These are phyloP conservation scores for Ptyas mucosa DNA, from an alignment of 2,113 vertebrate species.

Conservation along the genomic window DNA sequence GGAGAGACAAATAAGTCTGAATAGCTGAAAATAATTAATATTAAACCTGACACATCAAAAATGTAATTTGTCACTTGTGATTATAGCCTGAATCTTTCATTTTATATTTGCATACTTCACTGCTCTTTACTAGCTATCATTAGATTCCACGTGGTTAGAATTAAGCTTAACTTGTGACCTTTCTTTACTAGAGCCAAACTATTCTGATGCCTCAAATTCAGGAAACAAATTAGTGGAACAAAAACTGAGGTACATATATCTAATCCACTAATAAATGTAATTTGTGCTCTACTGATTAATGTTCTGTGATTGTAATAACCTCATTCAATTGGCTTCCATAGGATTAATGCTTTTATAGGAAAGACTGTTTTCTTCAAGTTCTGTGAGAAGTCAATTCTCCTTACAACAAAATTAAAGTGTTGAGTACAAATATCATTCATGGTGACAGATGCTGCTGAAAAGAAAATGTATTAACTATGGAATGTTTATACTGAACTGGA, in stretches of 20 bases:
- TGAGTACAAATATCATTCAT: neutral
- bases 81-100: slow-evolving; percentile 64
- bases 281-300: neutral
- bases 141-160: slow-evolving; percentile 64
- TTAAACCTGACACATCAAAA: slow-evolving; percentile 67
- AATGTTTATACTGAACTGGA: neutral
- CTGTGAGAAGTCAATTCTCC: neutral
- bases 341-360: neutral
- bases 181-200: slow-evolving; percentile 49
- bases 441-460: neutral
- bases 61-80: slow-evolving; percentile 63
- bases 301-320: slow-evolving; percentile 1
- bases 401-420: neutral
- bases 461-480: neutral
- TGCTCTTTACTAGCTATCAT: slow-evolving; percentile 61
- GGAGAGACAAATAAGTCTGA: slow-evolving; percentile 27
- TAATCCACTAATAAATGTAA: slow-evolving; percentile 19
- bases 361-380: neutral
- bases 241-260: slow-evolving; percentile 23
- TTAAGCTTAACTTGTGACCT: slow-evolving; percentile 65
- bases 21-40: slow-evolving; percentile 67
- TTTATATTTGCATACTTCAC: slow-evolving; percentile 60
- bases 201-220: slow-evolving; percentile 51
- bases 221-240: slow-evolving; percentile 26
- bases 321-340: neutral